Evolutionary conservation across 2,888 invertebrate genomes (phyloP).

Genomic region (Minunthozetes semirufus): DNA sequence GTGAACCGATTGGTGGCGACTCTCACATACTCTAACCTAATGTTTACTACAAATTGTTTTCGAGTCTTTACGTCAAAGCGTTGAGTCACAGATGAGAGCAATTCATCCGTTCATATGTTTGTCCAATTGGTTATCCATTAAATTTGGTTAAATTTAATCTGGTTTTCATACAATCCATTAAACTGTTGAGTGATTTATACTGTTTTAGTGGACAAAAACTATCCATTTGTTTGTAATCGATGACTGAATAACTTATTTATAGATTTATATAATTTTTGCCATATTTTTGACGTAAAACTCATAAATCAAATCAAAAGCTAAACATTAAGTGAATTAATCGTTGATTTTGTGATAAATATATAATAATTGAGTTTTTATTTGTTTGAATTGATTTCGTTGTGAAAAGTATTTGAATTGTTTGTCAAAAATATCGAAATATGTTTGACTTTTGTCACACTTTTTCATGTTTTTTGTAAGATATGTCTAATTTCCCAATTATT

Average conservation of each 20-base stretch:
- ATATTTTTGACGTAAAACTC: too few species aligned
- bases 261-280: too few species aligned
- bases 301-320: neutral
- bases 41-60: too few species aligned
- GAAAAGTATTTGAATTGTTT: neutral
- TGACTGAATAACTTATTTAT: too few species aligned
- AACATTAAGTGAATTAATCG: neutral
- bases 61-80: too few species aligned
- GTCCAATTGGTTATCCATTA: neutral
- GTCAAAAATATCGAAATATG: neutral
- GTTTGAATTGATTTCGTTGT: neutral
- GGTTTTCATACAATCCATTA: too few species aligned
- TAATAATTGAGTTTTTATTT: neutral
- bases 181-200: too few species aligned
- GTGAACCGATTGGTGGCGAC: constrained; percentile 24
- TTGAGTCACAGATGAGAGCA: too few species aligned
- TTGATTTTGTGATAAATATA: neutral
- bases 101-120: neutral
- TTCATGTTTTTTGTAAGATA: neutral
- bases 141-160: neutral
- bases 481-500: constrained; percentile 25
- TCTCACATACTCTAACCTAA: neutral
- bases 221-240: neutral
- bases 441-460: neutral
- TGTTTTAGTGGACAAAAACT: neutral